Base-by-base conservation (phyloP, 2,888 invertebrate genomes). In the Cactoblastis cactorum region DNA sequence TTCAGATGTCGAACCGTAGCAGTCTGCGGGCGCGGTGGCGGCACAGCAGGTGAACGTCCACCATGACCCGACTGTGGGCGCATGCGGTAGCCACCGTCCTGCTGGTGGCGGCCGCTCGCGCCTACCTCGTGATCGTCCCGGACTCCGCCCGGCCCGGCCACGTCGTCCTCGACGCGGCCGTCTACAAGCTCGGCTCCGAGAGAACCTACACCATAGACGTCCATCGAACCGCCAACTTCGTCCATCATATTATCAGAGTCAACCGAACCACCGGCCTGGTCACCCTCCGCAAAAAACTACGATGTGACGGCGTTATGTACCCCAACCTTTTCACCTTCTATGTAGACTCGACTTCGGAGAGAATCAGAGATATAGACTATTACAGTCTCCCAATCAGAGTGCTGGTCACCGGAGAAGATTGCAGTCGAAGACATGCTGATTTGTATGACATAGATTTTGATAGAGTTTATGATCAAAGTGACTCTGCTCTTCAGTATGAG, bases 271-370 rank as follows among this genome's bases (percentile, higher is more conserved):
- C 92, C 56, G 96, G 96, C 12, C 92, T 93, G 58, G 94, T 96
- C 51, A 92, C 92, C n/a, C 84, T 96, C 33, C 91, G 93, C 58
- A 93, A 94, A 67, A 91, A 91, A 50, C 84, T 96, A 11, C 91
- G 93, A 70, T 96, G 96, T 80, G 94, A 95, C 67, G 96, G 96
- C 55, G 90, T 95, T 28, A 93, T 94, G 60, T 96, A 96, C 72
- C 96, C 96, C 0, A 94, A 94, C 67, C 91, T 96, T 51, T 96
- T 97, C 77, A 96, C 96, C 3, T 92, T 96, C 71, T 95, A 96
- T 79, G 94, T 97, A 54, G 96, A 97, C 75, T 96, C 96, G 32
- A 95, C 94, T 47, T 95, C 96, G 56, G 95, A 94, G 65, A 89
- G 95, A 50, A 88, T 95, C 56, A 91, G 94, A 45, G 95, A 95